Percentiles rank a stretch among this genome's conserved stretches.
phyloP scores from a whole-genome alignment of 2,113 vertebrate genomes.

The Pseudolaguvia tuberculata region DNA sequence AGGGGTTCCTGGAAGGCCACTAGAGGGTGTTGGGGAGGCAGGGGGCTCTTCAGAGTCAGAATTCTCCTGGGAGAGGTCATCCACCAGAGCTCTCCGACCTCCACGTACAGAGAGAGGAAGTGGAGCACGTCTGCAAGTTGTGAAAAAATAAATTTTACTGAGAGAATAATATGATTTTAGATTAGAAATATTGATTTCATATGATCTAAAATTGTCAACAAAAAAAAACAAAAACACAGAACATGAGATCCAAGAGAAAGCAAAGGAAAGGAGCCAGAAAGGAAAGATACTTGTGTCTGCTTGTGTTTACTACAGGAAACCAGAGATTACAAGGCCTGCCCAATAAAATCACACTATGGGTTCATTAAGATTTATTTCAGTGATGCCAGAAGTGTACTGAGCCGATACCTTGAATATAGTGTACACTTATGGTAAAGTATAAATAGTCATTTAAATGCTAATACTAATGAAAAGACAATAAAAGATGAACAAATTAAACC shows the following conservation, averaged over 20 bases:
- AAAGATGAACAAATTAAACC: background rate
- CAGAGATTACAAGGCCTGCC: conserved; percentile 3
- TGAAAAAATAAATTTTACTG: conserved; percentile 5
- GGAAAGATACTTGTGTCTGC: background rate
- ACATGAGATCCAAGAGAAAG: background rate
- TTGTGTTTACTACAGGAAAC: conserved; percentile 2
- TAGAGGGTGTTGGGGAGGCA: conserved; percentile 65
- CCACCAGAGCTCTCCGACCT: conserved; percentile 67
- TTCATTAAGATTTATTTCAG: background rate
- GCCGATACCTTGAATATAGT: background rate
- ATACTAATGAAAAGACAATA: background rate
- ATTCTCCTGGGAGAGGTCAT: conserved; percentile 73
- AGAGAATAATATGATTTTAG: background rate
- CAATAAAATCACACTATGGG: background rate
- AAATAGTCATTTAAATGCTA: background rate
- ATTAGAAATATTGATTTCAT: background rate
- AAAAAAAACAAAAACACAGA: background rate
- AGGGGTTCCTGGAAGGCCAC: conserved; percentile 63
- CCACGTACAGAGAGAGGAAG: conserved; percentile 65
- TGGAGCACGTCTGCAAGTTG: conserved; percentile 59
- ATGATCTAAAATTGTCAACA: background rate
- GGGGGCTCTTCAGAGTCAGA: conserved; percentile 72
- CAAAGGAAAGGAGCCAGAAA: background rate
- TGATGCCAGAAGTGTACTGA: no score
- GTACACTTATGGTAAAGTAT: background rate